phyloP scores from a whole-genome alignment of 2,888 invertebrate genomes.

The Platycnemis pennipes region DNA sequence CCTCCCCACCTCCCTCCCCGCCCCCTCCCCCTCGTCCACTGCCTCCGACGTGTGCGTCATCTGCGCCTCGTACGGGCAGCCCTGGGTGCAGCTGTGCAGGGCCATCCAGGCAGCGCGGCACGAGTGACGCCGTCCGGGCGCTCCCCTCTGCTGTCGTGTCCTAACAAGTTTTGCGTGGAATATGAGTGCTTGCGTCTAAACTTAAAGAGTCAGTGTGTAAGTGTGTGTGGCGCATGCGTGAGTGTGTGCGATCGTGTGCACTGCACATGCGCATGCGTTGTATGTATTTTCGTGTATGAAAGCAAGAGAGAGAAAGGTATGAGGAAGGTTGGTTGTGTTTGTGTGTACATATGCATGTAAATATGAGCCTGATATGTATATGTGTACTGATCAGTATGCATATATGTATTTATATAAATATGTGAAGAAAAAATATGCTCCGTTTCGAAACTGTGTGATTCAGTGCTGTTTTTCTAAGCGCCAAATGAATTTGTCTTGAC shows the following conservation, averaged over 20 bases:
- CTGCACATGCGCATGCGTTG: too few species aligned
- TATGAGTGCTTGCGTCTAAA: background rate
- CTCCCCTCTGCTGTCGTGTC: background rate
- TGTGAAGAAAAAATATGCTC: constrained; percentile 29
- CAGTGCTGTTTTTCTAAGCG: constrained; percentile 64
- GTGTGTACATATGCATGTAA: constrained; percentile 56
- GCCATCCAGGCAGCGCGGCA: constrained; percentile 78
- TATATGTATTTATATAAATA: constrained; percentile 63
- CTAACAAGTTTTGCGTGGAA: background rate
- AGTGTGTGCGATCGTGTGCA: background rate
- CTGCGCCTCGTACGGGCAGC: constrained; percentile 81
- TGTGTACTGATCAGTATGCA: constrained; percentile 42
- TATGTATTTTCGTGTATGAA: background rate
- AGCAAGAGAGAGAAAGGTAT: background rate
- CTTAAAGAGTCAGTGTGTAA: constrained; percentile 24
- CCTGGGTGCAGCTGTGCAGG: constrained; percentile 81
- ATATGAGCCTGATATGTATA: constrained; percentile 49
- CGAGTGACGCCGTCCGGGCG: background rate
- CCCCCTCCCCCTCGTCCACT: constrained; percentile 79
- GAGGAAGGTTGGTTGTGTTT: background rate
- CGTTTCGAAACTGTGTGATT: constrained; percentile 55
- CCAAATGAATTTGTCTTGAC: constrained; percentile 59
- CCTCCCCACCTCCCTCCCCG: constrained; percentile 74
- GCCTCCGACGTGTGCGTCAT: constrained; percentile 78
- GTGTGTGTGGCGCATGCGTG: background rate